Evolutionary conservation across 1,140 invertebrate species (phyloP), one percentile per base, ranked within the genome.

Genomic region (Phthorimaea operculella): DNA sequence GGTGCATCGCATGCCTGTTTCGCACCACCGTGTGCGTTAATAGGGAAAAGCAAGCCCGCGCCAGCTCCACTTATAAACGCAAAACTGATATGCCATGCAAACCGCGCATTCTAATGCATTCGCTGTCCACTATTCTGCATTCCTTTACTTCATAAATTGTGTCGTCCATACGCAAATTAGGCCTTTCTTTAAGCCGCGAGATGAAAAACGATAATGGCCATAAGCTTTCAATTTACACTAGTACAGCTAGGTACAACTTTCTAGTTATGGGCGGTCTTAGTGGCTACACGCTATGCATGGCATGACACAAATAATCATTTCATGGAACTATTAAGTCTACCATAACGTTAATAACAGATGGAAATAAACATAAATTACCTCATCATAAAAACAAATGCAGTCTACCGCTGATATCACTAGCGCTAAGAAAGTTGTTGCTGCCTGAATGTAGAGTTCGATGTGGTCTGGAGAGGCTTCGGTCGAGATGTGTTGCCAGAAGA

Each of bases 341-440:
- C 21, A 2, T 28, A 28, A 28, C 21, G 21, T 28, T 28, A n/a
- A 28, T 28, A 28, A 6, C 21, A 4, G 21, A 28, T 28, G 21
- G 21, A 28, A 28, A 28, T 39, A 10, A 39, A 39, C 36, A 12
- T 12, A 44, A 68, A 62, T 73, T 68, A 84, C 81, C 74, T 79
- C 76, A 47, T 82, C 77, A 63, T 79, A 82, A 66, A 84, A 84
- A 58, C 81, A 81, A 18, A 79, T 18, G 53, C 71, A 73, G 50
- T 84, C 81, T n/a, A 80, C 72, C 33, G 48, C 66, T 18, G 68
- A 68, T 33, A 81, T 66, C 6, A 75, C 52, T n/a, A 74, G 47
- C 1, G 74, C 60, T 36, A 81, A 57, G 14, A 76, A 4, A 33
- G 68, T 59, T 16, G 71, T 64, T 10, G 69, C 28, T n/a, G 63